A percentile compares a stretch with the other conserved stretches of the same genome.
phyloP scores from a whole-genome alignment of 2,113 vertebrate genomes.

The Ranitomeya variabilis region DNA sequence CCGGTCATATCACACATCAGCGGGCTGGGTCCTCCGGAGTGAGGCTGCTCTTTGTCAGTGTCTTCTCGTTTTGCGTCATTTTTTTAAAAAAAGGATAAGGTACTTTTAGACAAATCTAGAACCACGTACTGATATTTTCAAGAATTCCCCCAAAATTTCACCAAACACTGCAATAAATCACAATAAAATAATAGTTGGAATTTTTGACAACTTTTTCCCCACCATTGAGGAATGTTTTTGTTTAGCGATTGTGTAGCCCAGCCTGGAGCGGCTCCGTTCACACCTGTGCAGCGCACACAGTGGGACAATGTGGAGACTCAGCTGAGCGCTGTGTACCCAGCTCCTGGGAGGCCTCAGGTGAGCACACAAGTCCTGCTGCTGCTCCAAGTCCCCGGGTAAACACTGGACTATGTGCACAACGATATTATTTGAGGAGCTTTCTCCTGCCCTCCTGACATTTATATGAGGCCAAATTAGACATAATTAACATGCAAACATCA shows the following conservation, averaged over 20 bases:
- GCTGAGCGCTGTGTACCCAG: not conserved
- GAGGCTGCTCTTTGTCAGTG: too few relatives aligned
- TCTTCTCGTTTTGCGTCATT: not conserved
- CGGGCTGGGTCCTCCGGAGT: too few relatives aligned
- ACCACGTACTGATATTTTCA: too few relatives aligned
- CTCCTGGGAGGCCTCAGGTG: slow-evolving; percentile 22
- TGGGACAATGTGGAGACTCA: not conserved
- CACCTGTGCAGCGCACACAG: not conserved
- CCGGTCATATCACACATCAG: not conserved
- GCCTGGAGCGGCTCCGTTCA: not conserved
- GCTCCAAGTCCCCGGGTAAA: not conserved
- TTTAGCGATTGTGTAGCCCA: too few relatives aligned
- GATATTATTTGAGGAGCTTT: not conserved
- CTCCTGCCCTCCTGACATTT: not conserved
- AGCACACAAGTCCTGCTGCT: slow-evolving; percentile 3
- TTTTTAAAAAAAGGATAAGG: too few relatives aligned
- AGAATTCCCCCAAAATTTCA: too few relatives aligned
- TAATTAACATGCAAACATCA: slow-evolving; percentile 22
- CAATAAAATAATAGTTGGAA: too few relatives aligned
- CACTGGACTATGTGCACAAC: not conserved
- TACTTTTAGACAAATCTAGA: too few relatives aligned
- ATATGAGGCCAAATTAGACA: not conserved
- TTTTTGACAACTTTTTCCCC: too few relatives aligned
- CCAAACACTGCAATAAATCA: too few relatives aligned
- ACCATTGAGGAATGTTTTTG: too few relatives aligned